Evolutionary conservation across 2,797 vertebrate species (phyloP).

Genomic region (Hypotaenidia okinawae): DNA sequence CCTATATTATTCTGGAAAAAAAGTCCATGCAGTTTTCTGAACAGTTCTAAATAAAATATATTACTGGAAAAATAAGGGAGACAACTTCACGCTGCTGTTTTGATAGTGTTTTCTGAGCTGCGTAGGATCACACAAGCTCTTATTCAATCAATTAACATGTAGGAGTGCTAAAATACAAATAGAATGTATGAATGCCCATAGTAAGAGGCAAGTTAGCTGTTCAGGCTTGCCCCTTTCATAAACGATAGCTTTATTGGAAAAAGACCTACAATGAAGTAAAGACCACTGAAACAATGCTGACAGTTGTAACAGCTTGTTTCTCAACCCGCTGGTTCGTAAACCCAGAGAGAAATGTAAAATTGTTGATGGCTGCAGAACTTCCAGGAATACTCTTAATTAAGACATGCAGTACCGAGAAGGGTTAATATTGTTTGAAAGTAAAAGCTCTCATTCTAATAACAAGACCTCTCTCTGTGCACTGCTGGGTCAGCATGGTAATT

Average conservation of each 20-base stretch:
- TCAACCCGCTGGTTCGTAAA: conserved; percentile 2
- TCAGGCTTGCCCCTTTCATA: neutral
- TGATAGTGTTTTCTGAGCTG: neutral
- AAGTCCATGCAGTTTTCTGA: neutral
- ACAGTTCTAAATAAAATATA: neutral
- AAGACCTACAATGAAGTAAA: conserved; percentile 6
- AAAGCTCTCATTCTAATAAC: conserved; percentile 76
- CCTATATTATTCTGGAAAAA: neutral
- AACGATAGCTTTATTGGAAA: neutral
- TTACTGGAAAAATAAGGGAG: neutral
- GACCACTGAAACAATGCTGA: neutral
- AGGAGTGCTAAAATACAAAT: neutral
- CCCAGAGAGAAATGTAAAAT: conserved; percentile 28
- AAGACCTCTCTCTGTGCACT: conserved; percentile 80
- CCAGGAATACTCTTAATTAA: conserved; percentile 74
- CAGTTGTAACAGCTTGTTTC: neutral
- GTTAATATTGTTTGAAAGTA: conserved; percentile 78
- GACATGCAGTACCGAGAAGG: conserved; percentile 61
- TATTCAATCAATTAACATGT: neutral
- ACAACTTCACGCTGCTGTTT: neutral
- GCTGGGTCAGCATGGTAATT: conserved; percentile 87
- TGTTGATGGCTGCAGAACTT: conserved; percentile 52
- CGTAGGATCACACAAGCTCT: neutral
- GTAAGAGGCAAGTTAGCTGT: neutral
- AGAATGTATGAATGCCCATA: neutral